Percentiles rank a stretch among this genome's conserved stretches.
These are phyloP conservation scores for Apodemia duryi DNA, from an alignment of 2,888 invertebrate species.

Conservation along the genomic window DNA sequence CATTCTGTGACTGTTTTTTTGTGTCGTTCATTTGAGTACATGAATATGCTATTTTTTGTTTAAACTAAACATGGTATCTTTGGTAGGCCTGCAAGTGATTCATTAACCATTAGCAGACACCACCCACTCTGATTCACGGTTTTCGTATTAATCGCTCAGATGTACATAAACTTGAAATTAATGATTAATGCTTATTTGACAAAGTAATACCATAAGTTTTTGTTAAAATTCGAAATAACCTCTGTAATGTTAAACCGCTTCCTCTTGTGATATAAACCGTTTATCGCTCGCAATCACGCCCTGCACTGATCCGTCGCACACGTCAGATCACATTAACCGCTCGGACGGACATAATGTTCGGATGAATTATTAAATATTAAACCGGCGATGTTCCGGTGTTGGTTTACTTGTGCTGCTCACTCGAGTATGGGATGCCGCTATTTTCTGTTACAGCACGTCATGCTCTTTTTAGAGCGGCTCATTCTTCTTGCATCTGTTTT, in stretches of 20 bases:
- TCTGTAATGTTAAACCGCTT: not conserved
- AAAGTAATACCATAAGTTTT: too few species aligned
- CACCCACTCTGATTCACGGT: too few species aligned
- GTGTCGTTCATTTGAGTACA: too few species aligned
- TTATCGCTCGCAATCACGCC: conserved; percentile 24
- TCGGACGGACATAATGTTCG: conserved; percentile 52
- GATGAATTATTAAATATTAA: conserved; percentile 66
- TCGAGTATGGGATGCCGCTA: conserved; percentile 19
- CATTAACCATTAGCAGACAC: too few species aligned
- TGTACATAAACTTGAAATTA: too few species aligned
- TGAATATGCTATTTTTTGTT: too few species aligned
- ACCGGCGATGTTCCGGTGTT: conserved; percentile 47
- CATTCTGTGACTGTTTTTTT: too few species aligned
- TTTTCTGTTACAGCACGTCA: conserved; percentile 16
- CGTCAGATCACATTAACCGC: conserved; percentile 62
- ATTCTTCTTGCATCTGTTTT: conserved; percentile 13
- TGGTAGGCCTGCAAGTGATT: too few species aligned
- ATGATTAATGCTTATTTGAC: too few species aligned
- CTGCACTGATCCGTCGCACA: conserved; percentile 28
- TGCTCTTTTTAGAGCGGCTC: conserved; percentile 1
- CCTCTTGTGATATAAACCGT: not conserved
- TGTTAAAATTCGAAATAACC: too few species aligned
- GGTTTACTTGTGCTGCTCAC: conserved; percentile 37
- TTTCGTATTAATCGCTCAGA: too few species aligned
- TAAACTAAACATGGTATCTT: too few species aligned